Base-by-base conservation (phyloP, 2,113 vertebrate genomes). In the Clarias gariepinus region DNA sequence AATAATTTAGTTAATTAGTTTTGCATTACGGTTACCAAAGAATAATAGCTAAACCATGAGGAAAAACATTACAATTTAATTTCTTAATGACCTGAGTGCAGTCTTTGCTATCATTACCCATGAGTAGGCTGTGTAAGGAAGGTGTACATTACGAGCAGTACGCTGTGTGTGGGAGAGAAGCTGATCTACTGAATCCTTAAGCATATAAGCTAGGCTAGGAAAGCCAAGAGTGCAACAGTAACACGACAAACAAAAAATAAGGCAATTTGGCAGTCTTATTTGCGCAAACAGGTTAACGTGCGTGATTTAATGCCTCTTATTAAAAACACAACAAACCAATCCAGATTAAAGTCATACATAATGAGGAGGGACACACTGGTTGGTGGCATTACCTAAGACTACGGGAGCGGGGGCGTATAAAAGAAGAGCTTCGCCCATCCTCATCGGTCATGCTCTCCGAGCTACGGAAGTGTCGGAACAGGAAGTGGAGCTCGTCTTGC, bases 381-480 rank as follows among this genome's bases (percentile, higher is more conserved):
- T 86, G 4, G 47, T 47, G 60, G 23, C 21, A 87, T 71, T 91
- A 99, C 98, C 98, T 99, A 93, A 99, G 96, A 93, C 98, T 99
- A 85, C 97, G 91, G 33, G 98, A 98, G 0, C 98, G 96, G 0
- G 97, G 96, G 0, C 97, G 96, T 64, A 98, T 94, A 91, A 94
- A 94, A 0, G 96, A 95, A 0, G 97, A 96, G 68, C 93, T 95
- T 78, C 95, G 89, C 0, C 96, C 97, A 2, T 97, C 98, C 88
- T 99, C 98, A 0, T 96, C 96, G 0, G 94, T 95, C 81, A 96
- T 93, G 88, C 96, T 97, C 93, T 99, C 98, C 0, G 97, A 95
- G 92, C 98, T 99, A 90, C 98, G 96, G 93, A 99, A 99, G 91
- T 99, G 98, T 92, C 96, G 97, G 91, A 98, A 99, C 88, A 99